Evolutionary conservation across 1,140 invertebrate species (phyloP), one percentile per base, ranked within the genome.

Genomic region (Drosophila pseudoobscura): DNA sequence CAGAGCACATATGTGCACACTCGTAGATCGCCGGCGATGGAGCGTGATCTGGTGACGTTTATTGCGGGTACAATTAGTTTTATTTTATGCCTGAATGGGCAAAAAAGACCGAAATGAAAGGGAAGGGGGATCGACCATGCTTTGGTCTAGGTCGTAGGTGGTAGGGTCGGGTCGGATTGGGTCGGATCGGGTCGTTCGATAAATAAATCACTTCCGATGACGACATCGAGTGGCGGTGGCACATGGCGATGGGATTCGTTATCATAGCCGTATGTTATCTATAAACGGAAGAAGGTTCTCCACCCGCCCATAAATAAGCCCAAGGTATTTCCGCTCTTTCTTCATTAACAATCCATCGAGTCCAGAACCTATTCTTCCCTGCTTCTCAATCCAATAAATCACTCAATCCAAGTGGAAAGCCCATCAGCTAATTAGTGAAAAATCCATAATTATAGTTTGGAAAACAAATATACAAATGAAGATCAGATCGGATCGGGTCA

Each of bases 131-230:
- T 52, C 29, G 29, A 6, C 17, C 3, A n/a, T 15, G 9, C 24
- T 11, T 11, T 13, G 22, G 2, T 60, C 13, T 31, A 26, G 31
- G 45, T 43, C 43, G 35, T 29, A 24, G 22, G n/a, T n/a, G 17
- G 11, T 47, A 1, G 20, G 20, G 2, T 20, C 20, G 49, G 43
- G 47, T 41, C 45, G 51, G 17, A 26, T 29, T 24, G 22, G 17
- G 7, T 47, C 20, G 20, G 20, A 2, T 20, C 20, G 49, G 35
- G 43, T 41, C 45, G 51, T 54, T 64, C 78, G 82, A 72, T 85
- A 87, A 85, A 72, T 65, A 82, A 87, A 78, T 78, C 65, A 72
- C 65, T 85, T 87, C 74, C 82, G 57, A 78, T 80, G 82, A 79
- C 75, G 80, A 64, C 75, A 84, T 68, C 68, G 62, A 35, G 35